phyloP scores from a whole-genome alignment of 2,113 vertebrate genomes.

The Apodemus speciosus region DNA sequence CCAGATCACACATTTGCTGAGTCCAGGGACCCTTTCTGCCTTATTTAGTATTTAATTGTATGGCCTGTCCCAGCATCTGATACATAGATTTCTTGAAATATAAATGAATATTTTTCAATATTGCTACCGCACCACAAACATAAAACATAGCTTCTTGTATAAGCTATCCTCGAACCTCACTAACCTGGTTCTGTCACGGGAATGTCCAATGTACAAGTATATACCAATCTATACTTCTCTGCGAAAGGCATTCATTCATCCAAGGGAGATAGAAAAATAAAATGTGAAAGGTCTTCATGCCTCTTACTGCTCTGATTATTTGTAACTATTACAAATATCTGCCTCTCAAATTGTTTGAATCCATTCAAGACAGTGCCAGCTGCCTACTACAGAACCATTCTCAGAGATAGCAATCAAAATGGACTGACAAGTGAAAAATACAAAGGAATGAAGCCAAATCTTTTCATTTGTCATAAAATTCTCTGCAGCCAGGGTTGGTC shows the following conservation, averaged over 20 bases:
- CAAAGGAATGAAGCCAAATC: constrained; percentile 33
- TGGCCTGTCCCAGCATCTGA: constrained; percentile 5
- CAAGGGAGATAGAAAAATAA: constrained; percentile 22
- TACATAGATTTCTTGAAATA: not conserved
- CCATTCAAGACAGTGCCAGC: not conserved
- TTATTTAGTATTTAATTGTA: constrained; percentile 31
- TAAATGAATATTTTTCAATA: not conserved
- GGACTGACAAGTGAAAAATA: not conserved
- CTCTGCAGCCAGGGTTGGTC: constrained; percentile 30
- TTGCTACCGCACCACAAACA: not conserved
- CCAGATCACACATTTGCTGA: not conserved
- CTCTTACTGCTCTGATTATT: not conserved
- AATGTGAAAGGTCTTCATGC: not conserved
- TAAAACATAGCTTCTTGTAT: not conserved
- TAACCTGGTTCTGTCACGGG: not conserved
- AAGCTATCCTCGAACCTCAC: constrained; percentile 9
- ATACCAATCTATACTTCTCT: not conserved
- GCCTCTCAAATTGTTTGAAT: not conserved
- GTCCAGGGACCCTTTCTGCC: not conserved
- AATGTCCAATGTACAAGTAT: not conserved
- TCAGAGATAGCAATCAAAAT: constrained; percentile 17
- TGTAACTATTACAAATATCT: constrained; percentile 16
- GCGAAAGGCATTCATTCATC: not conserved
- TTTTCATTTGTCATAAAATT: constrained; percentile 39
- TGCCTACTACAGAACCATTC: not conserved